phyloP scores from a whole-genome alignment of 2,888 invertebrate species.

The Omphaloscelis lunosa region DNA sequence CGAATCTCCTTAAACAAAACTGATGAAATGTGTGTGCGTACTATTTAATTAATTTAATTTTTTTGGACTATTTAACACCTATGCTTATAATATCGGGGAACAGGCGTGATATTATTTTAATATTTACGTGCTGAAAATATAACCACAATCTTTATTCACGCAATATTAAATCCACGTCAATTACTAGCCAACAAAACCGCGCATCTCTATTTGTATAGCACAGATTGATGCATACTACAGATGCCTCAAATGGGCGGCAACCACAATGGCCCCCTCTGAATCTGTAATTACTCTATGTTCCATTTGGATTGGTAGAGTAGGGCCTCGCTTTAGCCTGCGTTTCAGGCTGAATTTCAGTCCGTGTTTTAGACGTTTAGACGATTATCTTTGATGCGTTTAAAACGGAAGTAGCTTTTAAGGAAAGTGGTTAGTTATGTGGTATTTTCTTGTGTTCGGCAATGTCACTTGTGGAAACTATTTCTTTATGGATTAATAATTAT shows the following conservation, averaged over 20 bases:
- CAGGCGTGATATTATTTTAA: no score
- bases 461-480: background rate
- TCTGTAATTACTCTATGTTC: conserved; percentile 61
- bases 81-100: no score
- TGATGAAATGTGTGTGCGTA: no score
- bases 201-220: background rate
- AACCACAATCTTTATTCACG: background rate
- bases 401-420: conserved; percentile 6
- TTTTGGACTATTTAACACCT: no score
- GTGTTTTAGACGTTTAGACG: conserved; percentile 5
- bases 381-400: conserved; percentile 31
- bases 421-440: background rate
- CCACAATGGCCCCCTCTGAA: conserved; percentile 44
- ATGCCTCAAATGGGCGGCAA: conserved; percentile 48
- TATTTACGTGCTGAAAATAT: background rate
- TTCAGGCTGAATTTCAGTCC: conserved; percentile 20
- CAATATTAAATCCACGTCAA: conserved; percentile 1
- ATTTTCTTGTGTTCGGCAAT: no score
- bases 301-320: conserved; percentile 40
- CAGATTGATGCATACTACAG: conserved; percentile 43
- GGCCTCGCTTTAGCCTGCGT: conserved; percentile 14
- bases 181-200: conserved; percentile 18
- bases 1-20: no score
- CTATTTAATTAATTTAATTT: no score
- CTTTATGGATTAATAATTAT: background rate